A percentile compares a stretch with the other conserved stretches of the same genome.
These are phyloP conservation scores for Phrynosoma blainvillii DNA, from an alignment of 2,113 vertebrate species.

Conservation along the genomic window DNA sequence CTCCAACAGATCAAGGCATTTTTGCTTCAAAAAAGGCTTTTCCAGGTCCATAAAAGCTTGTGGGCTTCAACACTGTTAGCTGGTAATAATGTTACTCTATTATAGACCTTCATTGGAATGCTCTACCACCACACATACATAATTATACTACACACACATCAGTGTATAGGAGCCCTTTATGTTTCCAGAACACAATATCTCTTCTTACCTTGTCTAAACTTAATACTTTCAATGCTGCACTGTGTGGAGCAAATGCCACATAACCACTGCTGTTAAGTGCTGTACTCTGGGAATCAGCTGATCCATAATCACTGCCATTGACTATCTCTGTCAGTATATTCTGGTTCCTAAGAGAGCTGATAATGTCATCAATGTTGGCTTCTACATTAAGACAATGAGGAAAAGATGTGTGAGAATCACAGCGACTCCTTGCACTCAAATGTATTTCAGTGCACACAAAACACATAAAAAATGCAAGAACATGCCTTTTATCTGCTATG, in stretches of 20 bases:
- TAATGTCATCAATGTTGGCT: conserved; percentile 81
- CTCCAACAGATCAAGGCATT: no score
- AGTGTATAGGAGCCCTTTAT: not conserved
- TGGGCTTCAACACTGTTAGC: not conserved
- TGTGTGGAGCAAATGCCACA: conserved; percentile 88
- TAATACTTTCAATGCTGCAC: conserved; percentile 86
- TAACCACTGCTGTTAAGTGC: conserved; percentile 83
- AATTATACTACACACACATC: not conserved
- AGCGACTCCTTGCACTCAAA: not conserved
- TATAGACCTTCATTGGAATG: not conserved
- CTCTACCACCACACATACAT: not conserved
- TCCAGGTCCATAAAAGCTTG: no score
- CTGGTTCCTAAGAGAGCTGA: conserved; percentile 84
- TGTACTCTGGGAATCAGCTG: conserved; percentile 87
- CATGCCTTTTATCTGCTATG: no score
- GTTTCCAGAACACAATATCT: not conserved
- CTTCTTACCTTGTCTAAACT: conserved; percentile 82
- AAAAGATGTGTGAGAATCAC: not conserved
- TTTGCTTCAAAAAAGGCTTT: no score
- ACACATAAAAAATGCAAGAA: not conserved
- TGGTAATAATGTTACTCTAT: not conserved
- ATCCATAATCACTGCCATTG: conserved; percentile 84
- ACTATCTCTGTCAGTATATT: conserved; percentile 85
- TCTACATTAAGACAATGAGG: conserved; percentile 70
- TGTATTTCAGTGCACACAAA: not conserved